These are phyloP conservation scores for Melieria omissa DNA, from an alignment of 2,888 invertebrate genomes.

Conservation along the genomic window DNA sequence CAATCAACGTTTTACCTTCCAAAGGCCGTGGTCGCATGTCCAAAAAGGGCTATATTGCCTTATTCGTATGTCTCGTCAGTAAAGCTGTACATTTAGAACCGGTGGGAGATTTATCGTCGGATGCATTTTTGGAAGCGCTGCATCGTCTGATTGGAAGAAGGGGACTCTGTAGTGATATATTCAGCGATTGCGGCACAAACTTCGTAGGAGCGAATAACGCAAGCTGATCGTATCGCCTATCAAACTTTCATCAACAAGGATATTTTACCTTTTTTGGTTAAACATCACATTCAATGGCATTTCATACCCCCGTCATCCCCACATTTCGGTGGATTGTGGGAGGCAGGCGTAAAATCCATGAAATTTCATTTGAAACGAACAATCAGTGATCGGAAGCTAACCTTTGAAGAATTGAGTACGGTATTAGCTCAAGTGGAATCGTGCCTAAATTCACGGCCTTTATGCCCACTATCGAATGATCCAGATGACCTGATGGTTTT, in stretches of 20 bases:
- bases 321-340: background rate
- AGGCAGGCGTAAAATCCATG: too few species aligned
- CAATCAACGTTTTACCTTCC: slow-evolving; percentile 5
- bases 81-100: background rate
- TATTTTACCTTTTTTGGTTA: background rate
- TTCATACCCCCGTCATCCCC: slow-evolving; percentile 27
- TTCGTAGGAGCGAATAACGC: slow-evolving; percentile 39
- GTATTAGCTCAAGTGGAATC: slow-evolving; percentile 7
- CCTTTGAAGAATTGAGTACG: slow-evolving; percentile 2
- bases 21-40: slow-evolving; percentile 8
- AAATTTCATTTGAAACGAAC: background rate
- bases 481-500: slow-evolving; percentile 2
- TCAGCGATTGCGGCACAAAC: slow-evolving; percentile 41
- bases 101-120: slow-evolving; percentile 12
- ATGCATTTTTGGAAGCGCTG: slow-evolving; percentile 42
- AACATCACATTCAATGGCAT: slow-evolving; percentile 20
- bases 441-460: slow-evolving; percentile 9
- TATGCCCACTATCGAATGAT: slow-evolving; percentile 11
- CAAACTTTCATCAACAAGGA: background rate
- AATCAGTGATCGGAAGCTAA: slow-evolving; percentile 1
- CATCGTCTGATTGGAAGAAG: slow-evolving; percentile 47
- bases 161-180: slow-evolving; percentile 24
- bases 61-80: slow-evolving; percentile 13
- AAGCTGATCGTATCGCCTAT: too few species aligned
- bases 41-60: background rate